These are phyloP conservation scores for Mycogona germanica DNA, from an alignment of 2,888 invertebrate species.

Conservation along the genomic window DNA sequence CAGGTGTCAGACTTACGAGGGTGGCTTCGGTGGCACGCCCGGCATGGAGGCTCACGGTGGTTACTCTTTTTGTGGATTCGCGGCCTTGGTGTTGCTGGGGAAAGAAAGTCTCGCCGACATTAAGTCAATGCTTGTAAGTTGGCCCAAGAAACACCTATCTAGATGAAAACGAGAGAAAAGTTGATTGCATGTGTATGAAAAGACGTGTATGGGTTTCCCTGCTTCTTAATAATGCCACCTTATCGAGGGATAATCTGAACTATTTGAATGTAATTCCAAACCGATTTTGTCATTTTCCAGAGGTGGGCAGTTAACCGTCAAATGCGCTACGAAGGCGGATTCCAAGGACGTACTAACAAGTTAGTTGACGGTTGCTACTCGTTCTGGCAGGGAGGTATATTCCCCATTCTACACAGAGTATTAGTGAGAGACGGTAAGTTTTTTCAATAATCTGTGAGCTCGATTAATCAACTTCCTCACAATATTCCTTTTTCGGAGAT, in stretches of 20 bases:
- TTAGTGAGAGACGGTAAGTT: conserved; percentile 41
- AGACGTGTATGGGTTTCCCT: too few species aligned
- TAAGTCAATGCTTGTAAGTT: conserved; percentile 50
- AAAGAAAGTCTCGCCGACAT: conserved; percentile 60
- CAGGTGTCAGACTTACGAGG: conserved; percentile 96
- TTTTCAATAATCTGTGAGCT: neutral
- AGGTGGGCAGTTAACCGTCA: conserved; percentile 85
- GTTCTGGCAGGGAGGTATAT: conserved; percentile 94
- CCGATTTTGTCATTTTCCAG: conserved; percentile 23
- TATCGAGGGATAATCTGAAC: too few species aligned
- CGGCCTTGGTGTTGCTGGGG: conserved; percentile 70
- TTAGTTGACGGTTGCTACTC: conserved; percentile 98
- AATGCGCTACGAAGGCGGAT: conserved; percentile 91
- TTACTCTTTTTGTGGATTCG: conserved; percentile 96
- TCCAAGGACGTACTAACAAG: conserved; percentile 93
- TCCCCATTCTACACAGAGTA: conserved; percentile 72
- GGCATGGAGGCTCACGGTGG: conserved; percentile 98
- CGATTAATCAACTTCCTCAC: neutral
- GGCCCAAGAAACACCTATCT: too few species aligned
- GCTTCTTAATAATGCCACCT: too few species aligned
- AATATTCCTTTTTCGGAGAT: too few species aligned
- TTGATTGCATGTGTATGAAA: too few species aligned
- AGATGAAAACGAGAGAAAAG: too few species aligned
- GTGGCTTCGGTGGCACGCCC: conserved; percentile 89
- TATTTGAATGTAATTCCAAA: too few species aligned